These are phyloP conservation scores for Pimephales promelas DNA, from an alignment of 2,113 vertebrate genomes.

Conservation along the genomic window DNA sequence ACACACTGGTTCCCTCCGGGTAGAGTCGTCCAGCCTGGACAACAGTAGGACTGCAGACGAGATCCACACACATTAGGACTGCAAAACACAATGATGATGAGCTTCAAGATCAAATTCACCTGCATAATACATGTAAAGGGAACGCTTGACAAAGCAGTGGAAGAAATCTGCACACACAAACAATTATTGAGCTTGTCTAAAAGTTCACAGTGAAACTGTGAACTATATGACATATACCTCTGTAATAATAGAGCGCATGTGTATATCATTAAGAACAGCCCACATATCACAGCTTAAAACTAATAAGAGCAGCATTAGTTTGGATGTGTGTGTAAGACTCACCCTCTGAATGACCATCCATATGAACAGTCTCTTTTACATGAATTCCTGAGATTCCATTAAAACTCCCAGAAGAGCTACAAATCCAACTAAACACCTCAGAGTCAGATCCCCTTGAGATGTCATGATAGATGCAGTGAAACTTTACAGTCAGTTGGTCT, in stretches of 20 bases:
- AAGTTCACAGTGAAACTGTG: not conserved
- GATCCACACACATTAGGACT: constrained; percentile 84
- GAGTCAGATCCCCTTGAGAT: constrained; percentile 54
- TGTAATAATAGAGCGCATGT: too few species aligned
- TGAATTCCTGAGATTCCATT: constrained; percentile 56
- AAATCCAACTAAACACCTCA: constrained; percentile 67
- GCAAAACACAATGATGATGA: constrained; percentile 38
- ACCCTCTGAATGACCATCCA: constrained; percentile 74
- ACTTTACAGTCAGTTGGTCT: not conserved
- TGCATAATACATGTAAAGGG: not conserved
- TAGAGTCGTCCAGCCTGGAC: constrained; percentile 80
- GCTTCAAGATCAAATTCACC: not conserved
- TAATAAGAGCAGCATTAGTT: constrained; percentile 15
- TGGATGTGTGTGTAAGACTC: constrained; percentile 36
- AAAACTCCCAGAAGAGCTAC: constrained; percentile 62
- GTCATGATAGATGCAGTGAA: constrained; percentile 61
- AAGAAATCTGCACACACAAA: not conserved
- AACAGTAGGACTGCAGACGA: constrained; percentile 79
- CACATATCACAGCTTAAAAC: not conserved
- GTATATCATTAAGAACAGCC: too few species aligned
- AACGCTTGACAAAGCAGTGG: not conserved
- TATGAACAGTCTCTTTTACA: constrained; percentile 42
- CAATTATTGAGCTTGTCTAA: not conserved
- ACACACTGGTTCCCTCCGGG: constrained; percentile 81
- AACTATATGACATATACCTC: not conserved